A percentile compares a stretch with the other conserved stretches of the same genome.
Evolutionary conservation across 2,797 vertebrate species (phyloP).

Genomic region (Masticophis lateralis): DNA sequence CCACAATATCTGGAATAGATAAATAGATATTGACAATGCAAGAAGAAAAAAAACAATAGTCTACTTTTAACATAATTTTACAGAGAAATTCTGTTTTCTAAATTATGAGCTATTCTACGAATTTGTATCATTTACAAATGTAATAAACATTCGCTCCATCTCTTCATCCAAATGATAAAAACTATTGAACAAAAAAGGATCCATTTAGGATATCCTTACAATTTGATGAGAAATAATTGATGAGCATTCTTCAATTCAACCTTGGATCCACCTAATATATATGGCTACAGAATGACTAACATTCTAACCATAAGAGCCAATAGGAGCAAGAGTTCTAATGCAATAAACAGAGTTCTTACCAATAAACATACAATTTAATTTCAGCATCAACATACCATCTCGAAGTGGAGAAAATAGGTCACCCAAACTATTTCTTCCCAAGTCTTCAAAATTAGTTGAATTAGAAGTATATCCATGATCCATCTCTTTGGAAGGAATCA

Average conservation of each 20-base stretch:
- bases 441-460: slow-evolving; percentile 71
- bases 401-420: slow-evolving; percentile 92
- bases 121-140: not conserved
- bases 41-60: not conserved
- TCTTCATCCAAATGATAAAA: not conserved
- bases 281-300: not conserved
- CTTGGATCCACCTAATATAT: not conserved
- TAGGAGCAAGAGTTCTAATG: not conserved
- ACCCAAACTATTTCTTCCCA: slow-evolving; percentile 83
- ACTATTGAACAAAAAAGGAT: not conserved
- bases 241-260: not conserved
- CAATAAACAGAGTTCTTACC: not conserved
- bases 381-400: slow-evolving; percentile 74
- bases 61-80: not conserved
- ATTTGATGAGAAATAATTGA: not conserved
- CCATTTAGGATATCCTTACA: not conserved
- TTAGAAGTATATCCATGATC: slow-evolving; percentile 75
- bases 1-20: slow-evolving; percentile 70
- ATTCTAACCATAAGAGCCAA: not conserved
- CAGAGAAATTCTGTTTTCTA: not conserved
- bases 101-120: not conserved
- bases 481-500: slow-evolving; percentile 77
- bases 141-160: not conserved
- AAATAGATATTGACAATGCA: slow-evolving; percentile 31
- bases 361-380: not conserved